phyloP scores from a whole-genome alignment of 2,888 invertebrate genomes.

The Serripes groenlandicus region DNA sequence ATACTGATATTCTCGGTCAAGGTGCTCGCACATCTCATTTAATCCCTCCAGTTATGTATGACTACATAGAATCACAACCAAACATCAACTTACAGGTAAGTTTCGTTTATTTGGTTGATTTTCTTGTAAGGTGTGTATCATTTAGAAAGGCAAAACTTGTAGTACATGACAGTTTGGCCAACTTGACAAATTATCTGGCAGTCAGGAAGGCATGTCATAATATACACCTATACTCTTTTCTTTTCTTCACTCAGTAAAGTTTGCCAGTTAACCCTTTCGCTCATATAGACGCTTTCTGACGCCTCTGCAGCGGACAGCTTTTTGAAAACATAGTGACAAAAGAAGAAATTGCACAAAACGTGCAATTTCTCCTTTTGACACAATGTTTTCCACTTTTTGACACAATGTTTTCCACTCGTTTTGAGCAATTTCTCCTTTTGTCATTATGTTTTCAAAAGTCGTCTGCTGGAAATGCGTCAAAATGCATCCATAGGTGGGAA shows the following conservation, averaged over 20 bases:
- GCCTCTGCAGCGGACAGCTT: not conserved
- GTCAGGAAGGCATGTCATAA: not conserved
- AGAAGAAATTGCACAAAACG: not conserved
- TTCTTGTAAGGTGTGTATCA: no score
- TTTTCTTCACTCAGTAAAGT: not conserved
- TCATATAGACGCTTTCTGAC: not conserved
- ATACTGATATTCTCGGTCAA: no score
- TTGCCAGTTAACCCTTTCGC: not conserved
- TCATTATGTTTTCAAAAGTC: conserved; percentile 4
- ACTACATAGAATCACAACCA: no score
- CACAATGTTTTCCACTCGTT: not conserved
- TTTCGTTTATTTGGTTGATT: no score
- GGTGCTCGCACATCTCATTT: no score
- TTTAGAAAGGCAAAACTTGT: not conserved
- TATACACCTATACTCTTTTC: not conserved
- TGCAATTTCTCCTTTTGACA: conserved; percentile 2
- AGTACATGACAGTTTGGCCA: conserved; percentile 2
- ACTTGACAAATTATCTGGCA: conserved; percentile 10
- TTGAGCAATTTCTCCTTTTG: conserved; percentile 14
- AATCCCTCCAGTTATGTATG: no score
- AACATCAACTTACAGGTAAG: no score
- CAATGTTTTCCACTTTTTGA: not conserved
- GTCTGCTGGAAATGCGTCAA: not conserved
- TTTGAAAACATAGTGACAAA: not conserved
- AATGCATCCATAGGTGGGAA: not conserved